A percentile compares a stretch with the other conserved stretches of the same genome.
These are phyloP conservation scores for Eumeta japonica DNA, from an alignment of 1,140 invertebrate genomes.

Conservation along the genomic window DNA sequence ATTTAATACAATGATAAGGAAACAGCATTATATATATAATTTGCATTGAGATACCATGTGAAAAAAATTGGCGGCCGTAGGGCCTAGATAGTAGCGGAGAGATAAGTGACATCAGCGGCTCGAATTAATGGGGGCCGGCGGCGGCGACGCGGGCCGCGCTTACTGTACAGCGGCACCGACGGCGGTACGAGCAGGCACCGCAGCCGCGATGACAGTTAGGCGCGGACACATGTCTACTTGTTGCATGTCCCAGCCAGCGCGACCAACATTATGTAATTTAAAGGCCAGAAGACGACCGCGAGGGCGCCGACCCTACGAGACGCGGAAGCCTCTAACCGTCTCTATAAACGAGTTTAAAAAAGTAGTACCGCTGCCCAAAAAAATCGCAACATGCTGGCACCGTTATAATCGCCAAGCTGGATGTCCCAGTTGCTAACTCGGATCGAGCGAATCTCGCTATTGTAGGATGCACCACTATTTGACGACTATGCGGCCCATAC, in stretches of 20 bases:
- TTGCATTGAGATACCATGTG: constrained; percentile 42
- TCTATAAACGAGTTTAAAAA: constrained; percentile 60
- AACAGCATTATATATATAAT: no score
- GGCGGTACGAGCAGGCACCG: no score
- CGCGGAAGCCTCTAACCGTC: constrained; percentile 55
- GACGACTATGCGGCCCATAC: constrained; percentile 40
- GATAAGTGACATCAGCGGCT: constrained; percentile 57
- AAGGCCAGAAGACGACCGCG: constrained; percentile 47
- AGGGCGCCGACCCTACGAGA: constrained; percentile 55
- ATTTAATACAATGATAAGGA: no score
- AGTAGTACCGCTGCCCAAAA: constrained; percentile 59
- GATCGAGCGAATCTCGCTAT: constrained; percentile 45
- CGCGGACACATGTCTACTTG: constrained; percentile 59
- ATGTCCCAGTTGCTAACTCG: constrained; percentile 53
- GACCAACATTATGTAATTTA: constrained; percentile 60
- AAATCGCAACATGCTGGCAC: constrained; percentile 60
- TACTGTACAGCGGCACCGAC: no score
- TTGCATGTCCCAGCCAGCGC: constrained; percentile 49
- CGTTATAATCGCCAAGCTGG: constrained; percentile 59
- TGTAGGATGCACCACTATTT: constrained; percentile 45
- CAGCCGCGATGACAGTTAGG: constrained; percentile 58
- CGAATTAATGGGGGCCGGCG: constrained; percentile 56
- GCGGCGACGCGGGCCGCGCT: constrained; percentile 33
- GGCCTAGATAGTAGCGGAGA: constrained; percentile 53
- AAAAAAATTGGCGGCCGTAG: constrained; percentile 55